Evolutionary conservation across 2,797 vertebrate species (phyloP).

Genomic region (Stomatorhinus walkeri): DNA sequence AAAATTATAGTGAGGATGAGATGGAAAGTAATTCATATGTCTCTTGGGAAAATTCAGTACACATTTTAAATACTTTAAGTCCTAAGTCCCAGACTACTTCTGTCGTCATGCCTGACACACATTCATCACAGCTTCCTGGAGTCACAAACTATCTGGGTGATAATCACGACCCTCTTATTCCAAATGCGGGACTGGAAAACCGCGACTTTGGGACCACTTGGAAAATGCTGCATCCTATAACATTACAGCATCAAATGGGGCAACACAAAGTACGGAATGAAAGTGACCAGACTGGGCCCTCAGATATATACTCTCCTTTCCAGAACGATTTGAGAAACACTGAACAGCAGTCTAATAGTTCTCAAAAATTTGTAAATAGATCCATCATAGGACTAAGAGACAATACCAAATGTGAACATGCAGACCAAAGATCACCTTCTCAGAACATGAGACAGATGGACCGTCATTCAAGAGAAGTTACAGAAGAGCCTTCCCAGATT

Average conservation of each 20-base stretch:
- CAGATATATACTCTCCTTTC: not conserved
- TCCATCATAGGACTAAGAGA: constrained; percentile 42
- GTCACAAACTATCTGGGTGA: not conserved
- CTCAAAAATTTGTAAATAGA: constrained; percentile 47
- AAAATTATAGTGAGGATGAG: not conserved
- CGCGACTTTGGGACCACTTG: constrained; percentile 8
- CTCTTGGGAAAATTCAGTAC: constrained; percentile 6
- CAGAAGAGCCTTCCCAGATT: constrained; percentile 43
- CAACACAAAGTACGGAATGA: not conserved
- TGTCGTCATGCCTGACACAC: constrained; percentile 3
- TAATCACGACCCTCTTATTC: not conserved
- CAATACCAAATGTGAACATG: constrained; percentile 40
- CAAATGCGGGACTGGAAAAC: not conserved
- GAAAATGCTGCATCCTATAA: not conserved
- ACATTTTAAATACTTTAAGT: constrained; percentile 1
- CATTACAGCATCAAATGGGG: constrained; percentile 17
- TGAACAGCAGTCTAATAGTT: constrained; percentile 53
- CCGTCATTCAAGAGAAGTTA: constrained; percentile 50
- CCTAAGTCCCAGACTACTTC: constrained; percentile 40
- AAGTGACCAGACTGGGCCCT: constrained; percentile 8
- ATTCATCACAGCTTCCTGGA: constrained; percentile 3
- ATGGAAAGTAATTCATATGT: not conserved
- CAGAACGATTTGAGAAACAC: constrained; percentile 38
- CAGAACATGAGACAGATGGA: constrained; percentile 46
- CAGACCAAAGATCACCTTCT: constrained; percentile 45